Evolutionary conservation across 2,888 invertebrate species (phyloP).

Genomic region (Tiliacea aurago): DNA sequence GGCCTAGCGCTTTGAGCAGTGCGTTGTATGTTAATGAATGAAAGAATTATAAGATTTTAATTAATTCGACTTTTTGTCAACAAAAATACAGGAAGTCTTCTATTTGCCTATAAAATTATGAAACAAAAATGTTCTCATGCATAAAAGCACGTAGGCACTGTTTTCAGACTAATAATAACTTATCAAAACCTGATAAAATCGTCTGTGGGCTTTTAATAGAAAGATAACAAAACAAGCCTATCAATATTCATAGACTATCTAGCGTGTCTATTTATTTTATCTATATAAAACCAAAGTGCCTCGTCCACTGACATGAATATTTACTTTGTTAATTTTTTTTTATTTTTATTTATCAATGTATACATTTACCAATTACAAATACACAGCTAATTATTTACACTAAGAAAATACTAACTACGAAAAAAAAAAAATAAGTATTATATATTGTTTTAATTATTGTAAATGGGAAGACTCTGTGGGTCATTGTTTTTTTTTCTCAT

Average conservation of each 20-base stretch:
- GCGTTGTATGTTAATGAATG: neutral
- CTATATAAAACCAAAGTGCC: too few species aligned
- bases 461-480: too few species aligned
- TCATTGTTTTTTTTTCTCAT: too few species aligned
- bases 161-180: constrained; percentile 17
- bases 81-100: neutral
- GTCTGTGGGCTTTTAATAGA: constrained; percentile 20
- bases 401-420: too few species aligned
- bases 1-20: neutral
- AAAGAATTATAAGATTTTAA: neutral
- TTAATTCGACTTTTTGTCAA: neutral
- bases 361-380: too few species aligned
- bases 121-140: constrained; percentile 3
- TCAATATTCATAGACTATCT: neutral
- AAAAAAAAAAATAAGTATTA: too few species aligned
- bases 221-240: constrained; percentile 11
- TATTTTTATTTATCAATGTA: too few species aligned
- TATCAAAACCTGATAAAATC: constrained; percentile 21
- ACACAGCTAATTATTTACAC: too few species aligned
- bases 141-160: constrained; percentile 25
- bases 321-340: too few species aligned
- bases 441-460: too few species aligned
- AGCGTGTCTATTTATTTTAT: neutral
- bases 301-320: too few species aligned
- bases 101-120: neutral